Base-by-base conservation (phyloP, 64 coral and sea anemone genomes). In the Pocillopora damicornis region DNA sequence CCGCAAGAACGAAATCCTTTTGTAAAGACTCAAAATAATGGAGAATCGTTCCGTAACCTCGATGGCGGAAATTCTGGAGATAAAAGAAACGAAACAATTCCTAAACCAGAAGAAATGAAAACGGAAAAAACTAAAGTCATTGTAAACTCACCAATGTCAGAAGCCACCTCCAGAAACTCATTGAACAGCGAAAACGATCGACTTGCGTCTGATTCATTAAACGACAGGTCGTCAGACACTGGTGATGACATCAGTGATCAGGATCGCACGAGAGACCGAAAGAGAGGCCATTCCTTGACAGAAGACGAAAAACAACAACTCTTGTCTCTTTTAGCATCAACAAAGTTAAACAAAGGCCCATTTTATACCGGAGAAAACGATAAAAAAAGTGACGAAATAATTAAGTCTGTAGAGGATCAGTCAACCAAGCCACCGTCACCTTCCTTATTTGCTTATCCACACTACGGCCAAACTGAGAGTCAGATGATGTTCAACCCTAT, bases 401-500 rank as follows among this genome's bases (percentile, higher is more conserved):
- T 15, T 9, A 85, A 72, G 36, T 20, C 13, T 58, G 22, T 11
- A 11, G 64, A 85, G 23, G 64, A 85, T 20, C 9, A 58, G 0
- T 15, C 37, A 9, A 37, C 75, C 12, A 90, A 85, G 60, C 67
- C 89, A 63, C 72, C 89, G 8, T 84, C 89, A 11, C 89, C 89
- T 17, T 76, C 71, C n/a, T 57, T 66, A 23, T 90, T 64, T 84
- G 35, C 18, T 14, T 75, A 84, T 18, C 59, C 73, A 67, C 82
- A 78, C 30, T 86, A 86, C 20, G 22, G 12, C 4, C 83, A 71
- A 65, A 62, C 59, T 2, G 79, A 90, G 18, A 18, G 59, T 11
- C 58, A 73, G 35, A 89, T 89, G 81, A 64, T 95, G 56, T 95
- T 95, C 58, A 35, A 79, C 17, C 94, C 94, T 60, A 95, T 95